Evolutionary conservation across 1,140 invertebrate species (phyloP).

Genomic region (Cydia strobilella): DNA sequence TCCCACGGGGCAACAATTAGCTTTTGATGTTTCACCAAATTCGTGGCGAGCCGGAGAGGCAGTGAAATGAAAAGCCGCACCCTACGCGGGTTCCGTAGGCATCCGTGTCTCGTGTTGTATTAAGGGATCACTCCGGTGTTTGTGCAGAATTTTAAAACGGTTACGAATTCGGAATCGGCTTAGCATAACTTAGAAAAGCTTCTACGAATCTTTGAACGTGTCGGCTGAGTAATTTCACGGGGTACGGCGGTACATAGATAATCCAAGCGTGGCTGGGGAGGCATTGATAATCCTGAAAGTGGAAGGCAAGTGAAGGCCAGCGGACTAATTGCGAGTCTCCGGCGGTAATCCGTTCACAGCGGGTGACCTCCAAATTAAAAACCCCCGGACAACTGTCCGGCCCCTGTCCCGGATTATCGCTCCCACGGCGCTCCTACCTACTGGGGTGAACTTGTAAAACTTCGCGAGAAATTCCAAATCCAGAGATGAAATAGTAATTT

Average conservation of each 20-base stretch:
- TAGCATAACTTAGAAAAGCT: slow-evolving; percentile 31
- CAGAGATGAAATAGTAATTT: slow-evolving; percentile 77
- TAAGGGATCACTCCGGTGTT: slow-evolving; percentile 29
- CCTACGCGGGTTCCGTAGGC: slow-evolving; percentile 20
- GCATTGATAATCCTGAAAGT: slow-evolving; percentile 48
- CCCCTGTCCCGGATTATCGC: slow-evolving; percentile 60
- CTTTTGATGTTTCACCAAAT: slow-evolving; percentile 63
- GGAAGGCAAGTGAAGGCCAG: slow-evolving; percentile 47
- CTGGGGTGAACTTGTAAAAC: slow-evolving; percentile 58
- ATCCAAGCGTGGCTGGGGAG: neutral
- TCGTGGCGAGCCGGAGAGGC: slow-evolving; percentile 31
- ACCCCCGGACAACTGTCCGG: slow-evolving; percentile 64
- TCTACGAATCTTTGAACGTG: slow-evolving; percentile 15
- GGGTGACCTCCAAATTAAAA: slow-evolving; percentile 75
- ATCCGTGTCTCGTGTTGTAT: slow-evolving; percentile 17
- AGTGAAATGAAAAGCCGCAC: slow-evolving; percentile 28
- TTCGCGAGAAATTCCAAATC: slow-evolving; percentile 64
- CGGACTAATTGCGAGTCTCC: slow-evolving; percentile 69
- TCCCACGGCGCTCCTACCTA: slow-evolving; percentile 52
- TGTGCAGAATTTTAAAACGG: slow-evolving; percentile 29
- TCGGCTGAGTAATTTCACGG: slow-evolving; percentile 28
- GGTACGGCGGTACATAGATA: slow-evolving; percentile 16
- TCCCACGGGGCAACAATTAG: slow-evolving; percentile 66
- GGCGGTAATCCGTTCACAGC: slow-evolving; percentile 74
- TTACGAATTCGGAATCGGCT: slow-evolving; percentile 26